phyloP scores from a whole-genome alignment of 1,140 invertebrate genomes.

The Pseudomyrmex sp. region DNA sequence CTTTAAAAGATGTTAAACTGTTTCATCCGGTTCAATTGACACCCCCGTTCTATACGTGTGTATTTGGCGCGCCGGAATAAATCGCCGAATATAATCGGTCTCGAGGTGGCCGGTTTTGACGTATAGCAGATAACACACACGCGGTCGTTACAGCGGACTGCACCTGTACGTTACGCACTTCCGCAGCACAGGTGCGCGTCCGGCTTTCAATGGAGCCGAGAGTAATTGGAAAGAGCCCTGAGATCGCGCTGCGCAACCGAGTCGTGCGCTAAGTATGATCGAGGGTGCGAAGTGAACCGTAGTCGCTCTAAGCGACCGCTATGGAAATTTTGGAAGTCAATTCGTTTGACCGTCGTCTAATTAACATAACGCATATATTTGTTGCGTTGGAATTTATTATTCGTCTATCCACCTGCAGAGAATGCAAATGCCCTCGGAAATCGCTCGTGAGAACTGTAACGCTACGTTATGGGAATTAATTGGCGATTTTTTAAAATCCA shows the following conservation, averaged over 20 bases:
- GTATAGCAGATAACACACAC: slow-evolving; percentile 23
- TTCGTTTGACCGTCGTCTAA: slow-evolving; percentile 18
- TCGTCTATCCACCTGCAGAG: slow-evolving; percentile 45
- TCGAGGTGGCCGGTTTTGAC: slow-evolving; percentile 42
- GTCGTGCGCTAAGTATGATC: background rate
- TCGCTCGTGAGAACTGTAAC: background rate
- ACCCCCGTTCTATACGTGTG: slow-evolving; percentile 67
- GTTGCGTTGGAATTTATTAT: slow-evolving; percentile 39
- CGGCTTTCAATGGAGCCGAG: slow-evolving; percentile 63
- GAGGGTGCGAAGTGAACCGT: slow-evolving; percentile 75
- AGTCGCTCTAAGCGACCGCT: background rate
- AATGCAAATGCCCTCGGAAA: slow-evolving; percentile 36
- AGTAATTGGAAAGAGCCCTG: slow-evolving; percentile 58
- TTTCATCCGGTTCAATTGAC: slow-evolving; percentile 83
- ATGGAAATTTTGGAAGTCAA: slow-evolving; percentile 66
- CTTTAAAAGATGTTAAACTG: slow-evolving; percentile 81
- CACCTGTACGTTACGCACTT: slow-evolving; percentile 79
- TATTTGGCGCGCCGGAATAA: slow-evolving; percentile 71
- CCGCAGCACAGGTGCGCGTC: slow-evolving; percentile 80
- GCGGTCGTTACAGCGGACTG: slow-evolving; percentile 53
- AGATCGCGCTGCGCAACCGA: slow-evolving; percentile 36
- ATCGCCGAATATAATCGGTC: slow-evolving; percentile 76
- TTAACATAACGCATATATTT: slow-evolving; percentile 16
- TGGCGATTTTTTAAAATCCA: background rate
- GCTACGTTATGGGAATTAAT: background rate